These are phyloP conservation scores for Melangyna quadrimaculata DNA, from an alignment of 2,888 invertebrate genomes.

Conservation along the genomic window DNA sequence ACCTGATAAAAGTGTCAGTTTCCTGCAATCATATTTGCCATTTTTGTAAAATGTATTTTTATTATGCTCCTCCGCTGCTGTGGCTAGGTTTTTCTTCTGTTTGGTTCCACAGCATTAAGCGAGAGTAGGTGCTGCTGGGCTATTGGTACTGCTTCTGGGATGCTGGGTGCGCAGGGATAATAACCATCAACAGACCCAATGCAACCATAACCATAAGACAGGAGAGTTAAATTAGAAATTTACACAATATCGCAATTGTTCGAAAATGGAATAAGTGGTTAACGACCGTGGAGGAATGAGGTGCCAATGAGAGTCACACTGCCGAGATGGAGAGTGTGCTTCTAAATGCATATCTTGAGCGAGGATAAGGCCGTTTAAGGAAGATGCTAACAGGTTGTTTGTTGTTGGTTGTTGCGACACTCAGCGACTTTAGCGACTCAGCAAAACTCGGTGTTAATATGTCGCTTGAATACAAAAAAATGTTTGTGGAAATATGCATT, in stretches of 20 bases:
- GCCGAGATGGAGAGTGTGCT: slow-evolving; percentile 29
- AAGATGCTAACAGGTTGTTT: slow-evolving; percentile 60
- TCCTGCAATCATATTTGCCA: slow-evolving; percentile 72
- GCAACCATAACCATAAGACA: slow-evolving; percentile 16
- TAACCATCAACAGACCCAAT: not conserved
- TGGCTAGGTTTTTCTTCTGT: not conserved
- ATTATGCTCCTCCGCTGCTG: slow-evolving; percentile 40
- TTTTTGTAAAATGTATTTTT: slow-evolving; percentile 71
- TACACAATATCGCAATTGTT: slow-evolving; percentile 74
- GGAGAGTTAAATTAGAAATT: slow-evolving; percentile 69
- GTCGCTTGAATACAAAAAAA: not conserved
- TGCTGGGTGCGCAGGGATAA: not conserved
- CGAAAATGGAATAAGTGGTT: slow-evolving; percentile 77
- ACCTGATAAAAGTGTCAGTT: slow-evolving; percentile 71
- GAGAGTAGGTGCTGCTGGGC: slow-evolving; percentile 23
- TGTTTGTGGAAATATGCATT: slow-evolving; percentile 26
- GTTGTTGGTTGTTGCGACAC: not conserved
- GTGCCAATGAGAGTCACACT: slow-evolving; percentile 59
- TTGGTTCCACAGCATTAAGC: not conserved
- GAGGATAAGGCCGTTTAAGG: slow-evolving; percentile 69
- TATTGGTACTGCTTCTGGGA: slow-evolving; percentile 1
- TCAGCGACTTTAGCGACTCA: not conserved
- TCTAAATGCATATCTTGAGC: slow-evolving; percentile 65
- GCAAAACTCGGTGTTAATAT: not conserved
- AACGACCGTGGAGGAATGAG: slow-evolving; percentile 73